These are phyloP conservation scores for Drosophila carrolli DNA, from an alignment of 1,140 invertebrate genomes.

Conservation along the genomic window DNA sequence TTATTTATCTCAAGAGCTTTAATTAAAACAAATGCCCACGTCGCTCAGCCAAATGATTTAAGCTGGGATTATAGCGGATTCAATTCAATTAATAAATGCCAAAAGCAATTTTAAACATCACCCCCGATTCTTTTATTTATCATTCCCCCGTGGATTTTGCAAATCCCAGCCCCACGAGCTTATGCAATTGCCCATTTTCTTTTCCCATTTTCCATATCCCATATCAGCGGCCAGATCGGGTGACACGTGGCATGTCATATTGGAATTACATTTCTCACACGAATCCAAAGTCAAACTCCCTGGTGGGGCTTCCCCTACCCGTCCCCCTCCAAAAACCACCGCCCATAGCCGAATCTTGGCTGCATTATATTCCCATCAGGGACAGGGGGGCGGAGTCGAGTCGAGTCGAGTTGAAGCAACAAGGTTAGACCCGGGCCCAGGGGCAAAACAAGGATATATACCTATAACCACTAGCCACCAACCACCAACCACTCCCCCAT, in stretches of 20 bases:
- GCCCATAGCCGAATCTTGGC: slow-evolving; percentile 32
- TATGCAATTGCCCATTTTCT: slow-evolving; percentile 36
- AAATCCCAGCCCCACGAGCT: slow-evolving; percentile 13
- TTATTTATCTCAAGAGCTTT: not conserved
- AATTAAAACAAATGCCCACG: not conserved
- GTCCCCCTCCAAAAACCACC: not conserved
- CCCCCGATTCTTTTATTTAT: not conserved
- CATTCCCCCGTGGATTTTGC: not conserved
- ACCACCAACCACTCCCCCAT: not conserved
- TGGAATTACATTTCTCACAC: slow-evolving; percentile 54
- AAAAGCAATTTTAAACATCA: not conserved
- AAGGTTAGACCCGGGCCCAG: slow-evolving; percentile 35
- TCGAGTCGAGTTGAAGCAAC: slow-evolving; percentile 30
- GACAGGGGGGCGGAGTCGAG: slow-evolving; percentile 15
- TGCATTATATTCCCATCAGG: slow-evolving; percentile 54
- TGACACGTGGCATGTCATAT: slow-evolving; percentile 55
- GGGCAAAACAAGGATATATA: slow-evolving; percentile 31
- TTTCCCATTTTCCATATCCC: slow-evolving; percentile 24
- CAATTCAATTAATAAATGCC: slow-evolving; percentile 13
- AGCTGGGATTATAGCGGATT: not conserved
- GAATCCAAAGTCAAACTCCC: slow-evolving; percentile 45
- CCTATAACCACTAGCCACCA: not conserved
- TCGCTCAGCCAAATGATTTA: not conserved
- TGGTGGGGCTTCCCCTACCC: not conserved
- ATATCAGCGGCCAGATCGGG: slow-evolving; percentile 34